Conservation (phyloP, 2,888 invertebrate genomes). For the Netelia virgata region DNA sequence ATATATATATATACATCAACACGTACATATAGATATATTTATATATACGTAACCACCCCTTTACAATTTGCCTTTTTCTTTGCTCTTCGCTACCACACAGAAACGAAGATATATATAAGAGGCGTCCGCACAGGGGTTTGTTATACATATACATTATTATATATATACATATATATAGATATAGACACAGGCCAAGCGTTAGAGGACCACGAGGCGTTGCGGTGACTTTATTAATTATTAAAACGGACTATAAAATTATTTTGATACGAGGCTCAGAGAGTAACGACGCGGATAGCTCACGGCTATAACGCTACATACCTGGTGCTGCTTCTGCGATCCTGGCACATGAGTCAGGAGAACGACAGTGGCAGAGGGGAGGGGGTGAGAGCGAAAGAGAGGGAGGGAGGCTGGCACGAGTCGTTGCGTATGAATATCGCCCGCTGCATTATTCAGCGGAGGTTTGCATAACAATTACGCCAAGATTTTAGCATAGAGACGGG, state of each 20-base stretch:
- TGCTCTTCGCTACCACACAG: slow-evolving; percentile 7
- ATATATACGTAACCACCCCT: background rate
- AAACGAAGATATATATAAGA: slow-evolving; percentile 13
- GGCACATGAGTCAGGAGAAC: slow-evolving; percentile 55
- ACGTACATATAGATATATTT: background rate
- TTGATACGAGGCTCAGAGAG: slow-evolving; percentile 65
- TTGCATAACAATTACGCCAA: slow-evolving; percentile 79
- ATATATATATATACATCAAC: background rate
- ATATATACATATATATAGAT: slow-evolving; percentile 7
- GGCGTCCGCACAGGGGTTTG: background rate
- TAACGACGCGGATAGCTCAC: slow-evolving; percentile 39
- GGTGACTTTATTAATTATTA: slow-evolving; percentile 75
- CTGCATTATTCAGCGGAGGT: slow-evolving; percentile 78
- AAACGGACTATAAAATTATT: slow-evolving; percentile 76
- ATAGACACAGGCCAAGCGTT: slow-evolving; percentile 31
- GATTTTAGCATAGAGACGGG: slow-evolving; percentile 75
- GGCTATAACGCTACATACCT: slow-evolving; percentile 29
- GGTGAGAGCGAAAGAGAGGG: slow-evolving; percentile 9
- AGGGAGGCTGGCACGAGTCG: slow-evolving; percentile 66
- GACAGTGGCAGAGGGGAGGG: background rate
- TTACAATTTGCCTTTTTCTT: slow-evolving; percentile 45
- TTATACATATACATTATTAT: background rate
- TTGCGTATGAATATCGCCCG: slow-evolving; percentile 78
- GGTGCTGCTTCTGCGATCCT: slow-evolving; percentile 55
- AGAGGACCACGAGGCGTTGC: slow-evolving; percentile 34